Conservation (phyloP, 92 coral and sea anemone genomes). For the Montipora capitata region DNA sequence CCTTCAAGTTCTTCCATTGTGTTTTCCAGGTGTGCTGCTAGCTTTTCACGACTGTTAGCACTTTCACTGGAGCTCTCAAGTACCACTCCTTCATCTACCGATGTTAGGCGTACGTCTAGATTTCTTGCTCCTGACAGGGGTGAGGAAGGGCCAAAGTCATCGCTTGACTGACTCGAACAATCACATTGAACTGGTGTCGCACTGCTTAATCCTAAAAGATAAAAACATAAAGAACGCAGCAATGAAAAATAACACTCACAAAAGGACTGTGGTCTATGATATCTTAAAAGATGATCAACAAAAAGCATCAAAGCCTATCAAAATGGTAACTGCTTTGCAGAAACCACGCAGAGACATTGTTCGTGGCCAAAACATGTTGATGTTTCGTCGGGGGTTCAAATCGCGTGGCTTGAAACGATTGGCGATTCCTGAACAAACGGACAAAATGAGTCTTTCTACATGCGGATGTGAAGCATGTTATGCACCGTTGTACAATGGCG, state of each 20-base stretch:
- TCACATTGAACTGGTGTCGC: constrained; percentile 29
- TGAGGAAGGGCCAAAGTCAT: constrained; percentile 61
- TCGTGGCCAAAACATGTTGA: no score
- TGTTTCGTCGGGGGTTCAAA: no score
- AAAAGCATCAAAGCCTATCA: no score
- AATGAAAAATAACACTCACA: not conserved
- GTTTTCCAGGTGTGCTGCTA: constrained; percentile 68
- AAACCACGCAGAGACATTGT: no score
- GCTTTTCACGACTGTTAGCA: constrained; percentile 84
- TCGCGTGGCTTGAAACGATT: no score
- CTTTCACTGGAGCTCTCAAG: constrained; percentile 88
- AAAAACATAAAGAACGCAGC: not conserved
- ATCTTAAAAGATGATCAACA: no score
- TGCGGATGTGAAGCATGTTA: no score
- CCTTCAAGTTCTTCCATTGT: constrained; percentile 80
- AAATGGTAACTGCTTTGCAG: no score
- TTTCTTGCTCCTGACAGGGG: constrained; percentile 32
- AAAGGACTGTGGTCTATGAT: no score
- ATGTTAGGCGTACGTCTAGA: constrained; percentile 81
- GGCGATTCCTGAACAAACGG: no score
- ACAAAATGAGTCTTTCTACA: no score
- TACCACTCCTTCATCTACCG: constrained; percentile 94
- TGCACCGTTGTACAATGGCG: no score
- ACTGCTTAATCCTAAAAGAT: constrained; percentile 16
- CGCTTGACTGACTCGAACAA: constrained; percentile 55